These are phyloP conservation scores for Drosophila neotestacea DNA, from an alignment of 2,888 invertebrate genomes.

Conservation along the genomic window DNA sequence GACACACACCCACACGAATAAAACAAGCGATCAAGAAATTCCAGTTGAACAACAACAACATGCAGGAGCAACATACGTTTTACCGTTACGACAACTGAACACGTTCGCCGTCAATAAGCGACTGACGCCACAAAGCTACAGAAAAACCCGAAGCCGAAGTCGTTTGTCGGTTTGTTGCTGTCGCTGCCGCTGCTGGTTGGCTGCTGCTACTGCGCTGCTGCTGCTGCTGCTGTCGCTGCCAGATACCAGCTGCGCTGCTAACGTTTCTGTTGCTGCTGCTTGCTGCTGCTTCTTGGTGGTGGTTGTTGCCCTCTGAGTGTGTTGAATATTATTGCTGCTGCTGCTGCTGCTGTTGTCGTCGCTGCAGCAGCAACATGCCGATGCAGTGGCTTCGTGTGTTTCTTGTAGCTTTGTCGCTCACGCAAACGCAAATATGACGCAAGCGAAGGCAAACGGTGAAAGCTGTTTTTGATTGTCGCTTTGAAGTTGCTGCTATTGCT, in stretches of 20 bases:
- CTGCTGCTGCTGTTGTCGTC: constrained; percentile 22
- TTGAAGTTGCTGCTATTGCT: constrained; percentile 42
- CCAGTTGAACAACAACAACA: constrained; percentile 69
- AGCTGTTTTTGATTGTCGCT: constrained; percentile 62
- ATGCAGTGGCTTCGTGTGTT: constrained; percentile 55
- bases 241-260: constrained; percentile 21
- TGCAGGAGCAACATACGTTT: constrained; percentile 35
- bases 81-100: constrained; percentile 71
- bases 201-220: constrained; percentile 36
- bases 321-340: constrained; percentile 40
- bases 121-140: constrained; percentile 63
- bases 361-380: constrained; percentile 53
- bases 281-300: constrained; percentile 39
- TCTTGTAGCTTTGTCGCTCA: constrained; percentile 70
- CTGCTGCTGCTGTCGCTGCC: constrained; percentile 15
- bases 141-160: constrained; percentile 56
- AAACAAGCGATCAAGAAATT: constrained; percentile 69
- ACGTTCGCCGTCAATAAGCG: constrained; percentile 60
- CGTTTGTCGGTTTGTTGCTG: constrained; percentile 54
- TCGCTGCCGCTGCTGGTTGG: constrained; percentile 49
- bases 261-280: constrained; percentile 32
- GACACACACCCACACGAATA: constrained; percentile 38
- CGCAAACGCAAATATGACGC: constrained; percentile 66
- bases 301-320: constrained; percentile 62
- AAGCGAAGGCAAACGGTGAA: constrained; percentile 71